A percentile compares a stretch with the other conserved stretches of the same genome.
Conservation (phyloP, 2,113 vertebrate species). For the Gymnogyps californianus region DNA sequence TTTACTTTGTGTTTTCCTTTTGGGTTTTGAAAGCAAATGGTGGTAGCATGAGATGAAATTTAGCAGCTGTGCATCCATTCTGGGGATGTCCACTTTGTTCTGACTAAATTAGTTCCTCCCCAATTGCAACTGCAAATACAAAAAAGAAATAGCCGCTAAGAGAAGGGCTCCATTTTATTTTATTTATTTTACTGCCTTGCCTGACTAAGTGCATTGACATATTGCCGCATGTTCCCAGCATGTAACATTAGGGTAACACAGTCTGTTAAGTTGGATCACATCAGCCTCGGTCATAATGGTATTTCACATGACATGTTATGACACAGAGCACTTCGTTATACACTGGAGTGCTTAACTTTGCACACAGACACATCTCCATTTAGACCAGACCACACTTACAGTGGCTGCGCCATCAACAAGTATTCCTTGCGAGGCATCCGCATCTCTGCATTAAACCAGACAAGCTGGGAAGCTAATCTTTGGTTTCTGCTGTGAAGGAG, state of each 20-base stretch:
- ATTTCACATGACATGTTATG: background rate
- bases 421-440: background rate
- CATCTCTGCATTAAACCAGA: background rate
- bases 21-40: background rate
- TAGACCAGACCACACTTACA: background rate
- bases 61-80: background rate
- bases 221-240: background rate
- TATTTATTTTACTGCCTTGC: background rate
- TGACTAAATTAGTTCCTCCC: background rate
- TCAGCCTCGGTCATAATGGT: background rate
- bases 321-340: slow-evolving; percentile 13
- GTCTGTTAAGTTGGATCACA: slow-evolving; percentile 28
- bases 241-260: background rate
- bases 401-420: background rate
- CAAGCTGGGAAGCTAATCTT: background rate
- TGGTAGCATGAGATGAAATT: background rate
- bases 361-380: background rate
- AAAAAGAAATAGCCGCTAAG: background rate
- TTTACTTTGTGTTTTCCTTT: background rate
- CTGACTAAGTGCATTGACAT: background rate
- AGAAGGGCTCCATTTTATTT: background rate
- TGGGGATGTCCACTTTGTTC: background rate
- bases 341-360: background rate
- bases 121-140: background rate
- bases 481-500: background rate